Conservation (phyloP, 2,888 invertebrate genomes). For the Mythimna ferrago region DNA sequence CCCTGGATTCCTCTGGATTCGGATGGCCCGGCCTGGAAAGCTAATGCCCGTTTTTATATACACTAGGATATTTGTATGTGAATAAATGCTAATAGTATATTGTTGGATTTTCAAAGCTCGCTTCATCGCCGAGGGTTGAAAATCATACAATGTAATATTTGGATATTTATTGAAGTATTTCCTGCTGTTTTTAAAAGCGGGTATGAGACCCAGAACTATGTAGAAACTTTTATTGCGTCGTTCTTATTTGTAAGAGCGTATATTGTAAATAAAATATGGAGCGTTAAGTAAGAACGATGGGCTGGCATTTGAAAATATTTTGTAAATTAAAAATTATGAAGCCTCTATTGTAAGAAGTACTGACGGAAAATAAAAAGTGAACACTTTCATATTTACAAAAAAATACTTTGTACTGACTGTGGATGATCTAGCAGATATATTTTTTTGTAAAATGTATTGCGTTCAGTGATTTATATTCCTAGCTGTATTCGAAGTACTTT, state of each 20-base stretch:
- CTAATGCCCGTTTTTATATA: neutral
- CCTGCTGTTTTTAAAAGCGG: neutral
- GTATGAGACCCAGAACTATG: neutral
- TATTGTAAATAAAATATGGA: neutral
- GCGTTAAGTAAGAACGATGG: neutral
- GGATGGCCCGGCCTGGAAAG: neutral
- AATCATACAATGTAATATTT: neutral
- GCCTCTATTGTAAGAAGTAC: neutral
- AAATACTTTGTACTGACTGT: neutral
- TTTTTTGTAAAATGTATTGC: neutral
- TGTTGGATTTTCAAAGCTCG: neutral
- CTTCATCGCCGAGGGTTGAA: neutral
- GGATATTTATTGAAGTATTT: too few species aligned
- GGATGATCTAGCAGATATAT: neutral
- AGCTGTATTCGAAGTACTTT: conserved; percentile 3
- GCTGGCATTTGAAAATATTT: conserved; percentile 1
- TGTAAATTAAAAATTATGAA: conserved; percentile 5
- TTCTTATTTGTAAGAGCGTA: neutral
- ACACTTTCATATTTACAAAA: neutral
- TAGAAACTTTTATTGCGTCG: neutral
- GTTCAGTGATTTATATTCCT: neutral
- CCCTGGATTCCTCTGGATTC: neutral
- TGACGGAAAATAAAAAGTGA: neutral
- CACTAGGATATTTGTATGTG: neutral
- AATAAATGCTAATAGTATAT: neutral